Evolutionary conservation across 2,888 invertebrate genomes (phyloP), one percentile per base, ranked within the genome.

Genomic region (Salticus scenicus): DNA sequence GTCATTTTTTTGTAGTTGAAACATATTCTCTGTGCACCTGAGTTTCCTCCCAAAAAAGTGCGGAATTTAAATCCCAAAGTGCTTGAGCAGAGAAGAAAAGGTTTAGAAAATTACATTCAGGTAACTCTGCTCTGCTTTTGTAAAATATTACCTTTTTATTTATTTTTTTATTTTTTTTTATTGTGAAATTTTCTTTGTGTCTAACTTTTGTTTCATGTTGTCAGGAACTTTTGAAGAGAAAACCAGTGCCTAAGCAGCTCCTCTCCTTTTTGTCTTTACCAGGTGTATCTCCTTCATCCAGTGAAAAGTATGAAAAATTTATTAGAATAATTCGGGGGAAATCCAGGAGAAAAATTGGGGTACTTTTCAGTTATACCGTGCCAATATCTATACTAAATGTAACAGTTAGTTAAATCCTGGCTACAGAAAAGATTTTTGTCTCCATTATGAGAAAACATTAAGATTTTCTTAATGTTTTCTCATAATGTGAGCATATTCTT

Each of bases 1-100:
- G n/a, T n/a, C n/a, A n/a, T n/a, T n/a, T n/a, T n/a, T n/a, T n/a
- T n/a, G n/a, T 31, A 93, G 93, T 89, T 93, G 87, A 93, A 93
- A 87, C 93, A 93, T 88, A 90, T 92, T 57, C 91, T 92, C 72
- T 91, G 90, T 66, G 92, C 93, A 0, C 93, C 93, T 42, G 92
- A 93, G 63, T 94, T 93, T 90, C 93, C 93, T 24, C 93, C 93
- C 0, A 93, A 94, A 88, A 91, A 93, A 88, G 92, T 93, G 2
- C 90, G 93, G 87, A 93, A 93, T 89, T 92, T 92, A 51, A 93
- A 93, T 87, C 91, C 92, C 10, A 93, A 93, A 90, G 92, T 93
- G 20, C 90, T 93, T 67, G 93, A 94, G 89, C 93, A 93, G 70
- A 91, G 93, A 77, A 90, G 93, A 88, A 91, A 91, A 57, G 92